A percentile compares a stretch with the other conserved stretches of the same genome.
Conservation (phyloP, 2,888 invertebrate species). For the Galerucella nymphaeae region DNA sequence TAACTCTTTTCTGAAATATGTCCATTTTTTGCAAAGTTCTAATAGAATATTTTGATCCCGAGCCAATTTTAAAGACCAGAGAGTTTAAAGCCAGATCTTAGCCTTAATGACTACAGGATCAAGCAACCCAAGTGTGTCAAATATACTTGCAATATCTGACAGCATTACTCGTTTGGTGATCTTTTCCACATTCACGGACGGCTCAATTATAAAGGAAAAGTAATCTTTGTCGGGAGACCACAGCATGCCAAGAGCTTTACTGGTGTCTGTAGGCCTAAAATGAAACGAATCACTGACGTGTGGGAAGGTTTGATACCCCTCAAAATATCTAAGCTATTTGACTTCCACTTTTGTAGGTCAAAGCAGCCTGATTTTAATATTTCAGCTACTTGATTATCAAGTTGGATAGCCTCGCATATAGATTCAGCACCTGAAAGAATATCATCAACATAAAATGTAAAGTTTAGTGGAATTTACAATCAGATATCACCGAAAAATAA, state of each 20-base stretch:
- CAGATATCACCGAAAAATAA: no score
- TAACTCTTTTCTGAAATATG: not conserved
- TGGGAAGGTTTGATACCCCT: slow-evolving; percentile 2
- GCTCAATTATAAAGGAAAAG: slow-evolving; percentile 19
- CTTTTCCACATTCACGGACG: not conserved
- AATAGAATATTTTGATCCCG: slow-evolving; percentile 23
- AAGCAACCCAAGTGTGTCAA: slow-evolving; percentile 25
- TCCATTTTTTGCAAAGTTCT: slow-evolving; percentile 10
- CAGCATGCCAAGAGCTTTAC: slow-evolving; percentile 31
- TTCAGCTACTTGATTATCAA: slow-evolving; percentile 10
- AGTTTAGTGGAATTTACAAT: no score
- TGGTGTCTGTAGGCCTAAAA: slow-evolving; percentile 25
- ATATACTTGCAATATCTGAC: slow-evolving; percentile 29
- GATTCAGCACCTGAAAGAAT: slow-evolving; percentile 14
- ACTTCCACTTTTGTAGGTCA: slow-evolving; percentile 29
- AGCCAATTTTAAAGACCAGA: slow-evolving; percentile 31
- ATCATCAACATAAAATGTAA: no score
- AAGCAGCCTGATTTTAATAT: slow-evolving; percentile 22
- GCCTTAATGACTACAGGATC: slow-evolving; percentile 22
- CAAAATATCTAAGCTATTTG: slow-evolving; percentile 22
- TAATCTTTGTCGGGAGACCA: slow-evolving; percentile 16
- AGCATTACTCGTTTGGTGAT: slow-evolving; percentile 23
- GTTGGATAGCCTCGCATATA: slow-evolving; percentile 15
- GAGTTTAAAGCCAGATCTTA: slow-evolving; percentile 27
- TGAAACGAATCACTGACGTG: not conserved